Percentiles rank a stretch among this genome's conserved stretches.
Evolutionary conservation across 2,113 vertebrate genomes (phyloP).

Genomic region (Mystacornis crossleyi): DNA sequence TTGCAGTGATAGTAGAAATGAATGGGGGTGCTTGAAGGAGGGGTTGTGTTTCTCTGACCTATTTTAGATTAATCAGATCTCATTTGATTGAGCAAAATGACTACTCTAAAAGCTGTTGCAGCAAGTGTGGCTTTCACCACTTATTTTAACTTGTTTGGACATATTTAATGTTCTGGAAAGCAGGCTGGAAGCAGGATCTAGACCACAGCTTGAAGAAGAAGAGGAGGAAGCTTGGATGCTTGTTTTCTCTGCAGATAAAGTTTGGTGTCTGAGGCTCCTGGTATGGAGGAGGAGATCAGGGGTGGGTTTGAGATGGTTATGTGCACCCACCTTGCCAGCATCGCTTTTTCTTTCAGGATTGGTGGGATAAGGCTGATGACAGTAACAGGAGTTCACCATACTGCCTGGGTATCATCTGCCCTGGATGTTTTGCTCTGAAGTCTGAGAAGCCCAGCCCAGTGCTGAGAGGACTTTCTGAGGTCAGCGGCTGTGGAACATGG

Average conservation of each 20-base stretch:
- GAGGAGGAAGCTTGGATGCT: background rate
- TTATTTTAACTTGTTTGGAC: background rate
- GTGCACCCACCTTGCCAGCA: background rate
- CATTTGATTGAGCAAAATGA: background rate
- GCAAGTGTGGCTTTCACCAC: background rate
- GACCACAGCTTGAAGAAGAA: background rate
- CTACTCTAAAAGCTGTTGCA: background rate
- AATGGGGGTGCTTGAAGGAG: background rate
- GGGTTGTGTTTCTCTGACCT: background rate
- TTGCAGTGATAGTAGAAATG: background rate
- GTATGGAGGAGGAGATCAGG: background rate
- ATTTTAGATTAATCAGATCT: background rate
- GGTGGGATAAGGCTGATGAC: background rate
- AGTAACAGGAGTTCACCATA: background rate
- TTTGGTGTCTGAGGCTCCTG: background rate
- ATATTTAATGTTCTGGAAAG: background rate
- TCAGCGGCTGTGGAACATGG: background rate
- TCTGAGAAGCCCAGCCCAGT: background rate
- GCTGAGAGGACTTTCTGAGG: background rate
- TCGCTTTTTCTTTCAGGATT: background rate
- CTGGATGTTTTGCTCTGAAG: background rate
- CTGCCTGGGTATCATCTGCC: background rate
- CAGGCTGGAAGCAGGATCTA: background rate
- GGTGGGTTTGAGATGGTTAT: background rate
- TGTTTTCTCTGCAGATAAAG: background rate